Percentiles rank a stretch among this genome's conserved stretches.
Conservation (phyloP, 2,113 vertebrate genomes). For the Albula glossodonta region DNA sequence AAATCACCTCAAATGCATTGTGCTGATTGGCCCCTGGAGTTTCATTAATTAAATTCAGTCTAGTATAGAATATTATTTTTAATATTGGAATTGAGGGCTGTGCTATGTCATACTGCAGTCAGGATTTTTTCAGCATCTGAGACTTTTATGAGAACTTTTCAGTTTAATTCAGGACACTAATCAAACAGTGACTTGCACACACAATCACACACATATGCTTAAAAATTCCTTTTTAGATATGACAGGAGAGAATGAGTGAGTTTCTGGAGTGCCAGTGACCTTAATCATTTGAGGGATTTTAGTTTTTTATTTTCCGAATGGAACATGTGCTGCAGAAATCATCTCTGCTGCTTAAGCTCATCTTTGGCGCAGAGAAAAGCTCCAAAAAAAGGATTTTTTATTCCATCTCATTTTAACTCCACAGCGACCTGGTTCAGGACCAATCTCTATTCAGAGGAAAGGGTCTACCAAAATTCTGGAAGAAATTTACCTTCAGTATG, state of each 20-base stretch:
- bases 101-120: neutral
- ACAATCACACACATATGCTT: conserved; percentile 27
- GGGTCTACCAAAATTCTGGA: conserved; percentile 18
- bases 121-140: neutral
- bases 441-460: neutral
- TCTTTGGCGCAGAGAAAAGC: conserved; percentile 8
- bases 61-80: neutral
- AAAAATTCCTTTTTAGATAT: neutral
- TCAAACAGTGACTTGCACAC: neutral
- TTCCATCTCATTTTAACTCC: no score
- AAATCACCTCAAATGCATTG: neutral
- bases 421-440: no score
- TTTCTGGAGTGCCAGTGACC: conserved; percentile 62
- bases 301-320: conserved; percentile 56
- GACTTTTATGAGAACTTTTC: neutral
- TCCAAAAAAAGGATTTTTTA: neutral
- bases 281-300: conserved; percentile 71
- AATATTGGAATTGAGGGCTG: neutral
- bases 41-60: neutral
- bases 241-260: conserved; percentile 45
- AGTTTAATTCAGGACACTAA: neutral
- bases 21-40: neutral
- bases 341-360: conserved; percentile 25
- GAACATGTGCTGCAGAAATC: conserved; percentile 42
- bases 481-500: neutral